phyloP scores from a whole-genome alignment of 2,113 vertebrate genomes.

The Condylura cristata region DNA sequence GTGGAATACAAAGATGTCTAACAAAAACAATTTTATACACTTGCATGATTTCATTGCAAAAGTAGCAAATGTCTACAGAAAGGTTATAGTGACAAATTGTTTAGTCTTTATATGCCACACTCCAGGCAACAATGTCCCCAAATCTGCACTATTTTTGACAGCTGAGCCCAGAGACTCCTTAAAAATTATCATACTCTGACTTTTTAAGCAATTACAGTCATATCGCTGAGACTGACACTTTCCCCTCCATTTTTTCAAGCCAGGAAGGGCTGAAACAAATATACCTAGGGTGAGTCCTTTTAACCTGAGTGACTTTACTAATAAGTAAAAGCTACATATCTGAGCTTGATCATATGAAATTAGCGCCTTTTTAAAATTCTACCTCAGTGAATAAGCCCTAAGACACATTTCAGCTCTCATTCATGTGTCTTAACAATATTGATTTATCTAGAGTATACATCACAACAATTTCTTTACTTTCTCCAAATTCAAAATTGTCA shows the following conservation, averaged over 20 bases:
- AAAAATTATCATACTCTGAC: background rate
- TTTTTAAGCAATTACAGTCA: background rate
- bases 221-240: background rate
- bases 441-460: background rate
- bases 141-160: background rate
- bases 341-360: background rate
- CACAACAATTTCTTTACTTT: background rate
- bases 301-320: background rate
- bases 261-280: background rate
- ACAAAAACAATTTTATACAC: background rate
- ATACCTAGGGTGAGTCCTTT: background rate
- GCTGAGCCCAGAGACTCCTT: background rate
- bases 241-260: background rate
- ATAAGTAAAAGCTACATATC: background rate
- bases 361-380: constrained; percentile 26
- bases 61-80: constrained; percentile 48
- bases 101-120: background rate
- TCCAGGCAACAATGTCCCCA: background rate
- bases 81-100: background rate
- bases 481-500: constrained; percentile 25
- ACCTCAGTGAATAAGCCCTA: background rate
- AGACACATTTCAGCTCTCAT: background rate
- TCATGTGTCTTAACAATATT: background rate
- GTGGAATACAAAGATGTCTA: constrained; percentile 51
- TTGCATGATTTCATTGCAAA: constrained; percentile 26